phyloP scores from a whole-genome alignment of 2,113 vertebrate genomes.

The Bambusicola thoracicus region DNA sequence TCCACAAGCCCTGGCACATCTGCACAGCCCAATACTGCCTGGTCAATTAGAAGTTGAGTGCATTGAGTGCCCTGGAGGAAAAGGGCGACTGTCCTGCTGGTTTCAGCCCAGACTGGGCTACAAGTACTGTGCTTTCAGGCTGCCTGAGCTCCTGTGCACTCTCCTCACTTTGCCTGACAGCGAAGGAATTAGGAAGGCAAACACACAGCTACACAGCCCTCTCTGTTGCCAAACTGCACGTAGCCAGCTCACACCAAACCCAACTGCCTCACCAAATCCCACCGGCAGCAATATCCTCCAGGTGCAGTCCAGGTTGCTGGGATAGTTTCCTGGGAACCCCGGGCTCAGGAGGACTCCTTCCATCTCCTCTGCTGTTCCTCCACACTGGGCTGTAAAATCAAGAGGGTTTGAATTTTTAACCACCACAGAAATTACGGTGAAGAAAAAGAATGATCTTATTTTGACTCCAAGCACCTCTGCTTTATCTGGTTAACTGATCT shows the following conservation, averaged over 20 bases:
- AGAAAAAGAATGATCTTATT: background rate
- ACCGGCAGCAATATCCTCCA: slow-evolving; percentile 95
- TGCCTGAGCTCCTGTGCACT: background rate
- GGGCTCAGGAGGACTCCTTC: slow-evolving; percentile 97
- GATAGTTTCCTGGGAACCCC: slow-evolving; percentile 97
- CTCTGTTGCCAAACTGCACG: accelerated
- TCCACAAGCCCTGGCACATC: accelerated
- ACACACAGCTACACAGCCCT: accelerated
- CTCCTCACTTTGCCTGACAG: background rate
- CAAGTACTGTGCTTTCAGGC: accelerated
- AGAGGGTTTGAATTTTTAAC: background rate
- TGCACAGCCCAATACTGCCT: accelerated
- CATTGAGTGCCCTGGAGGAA: accelerated
- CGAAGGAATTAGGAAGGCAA: background rate
- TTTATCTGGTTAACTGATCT: background rate
- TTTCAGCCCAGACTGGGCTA: background rate
- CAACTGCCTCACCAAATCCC: slow-evolving; percentile 88
- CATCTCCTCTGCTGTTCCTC: slow-evolving; percentile 91
- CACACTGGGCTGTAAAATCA: slow-evolving; percentile 88
- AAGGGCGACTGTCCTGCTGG: background rate
- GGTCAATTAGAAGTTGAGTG: background rate
- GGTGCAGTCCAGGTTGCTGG: slow-evolving; percentile 96
- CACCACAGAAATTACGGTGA: background rate
- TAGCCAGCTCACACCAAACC: background rate
- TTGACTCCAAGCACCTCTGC: background rate